These are phyloP conservation scores for Bombus cullumanus DNA, from an alignment of 1,140 invertebrate species.

Conservation along the genomic window DNA sequence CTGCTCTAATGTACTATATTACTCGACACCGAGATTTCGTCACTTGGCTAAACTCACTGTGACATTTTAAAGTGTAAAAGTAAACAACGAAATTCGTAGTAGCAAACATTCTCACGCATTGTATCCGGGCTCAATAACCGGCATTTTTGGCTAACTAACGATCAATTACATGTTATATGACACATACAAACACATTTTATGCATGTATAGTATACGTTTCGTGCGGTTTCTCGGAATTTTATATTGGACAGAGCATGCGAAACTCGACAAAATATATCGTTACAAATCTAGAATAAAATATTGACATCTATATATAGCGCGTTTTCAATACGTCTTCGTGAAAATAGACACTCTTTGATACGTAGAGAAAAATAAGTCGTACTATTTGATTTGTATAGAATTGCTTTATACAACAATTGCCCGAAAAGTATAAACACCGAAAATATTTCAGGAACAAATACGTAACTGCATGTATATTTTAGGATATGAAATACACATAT, in stretches of 20 bases:
- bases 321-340: not conserved
- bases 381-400: slow-evolving; percentile 7
- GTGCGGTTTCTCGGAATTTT: slow-evolving; percentile 20
- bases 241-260: slow-evolving; percentile 35
- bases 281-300: slow-evolving; percentile 26
- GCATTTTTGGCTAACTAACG: slow-evolving; percentile 28
- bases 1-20: not conserved
- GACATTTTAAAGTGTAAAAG: slow-evolving; percentile 17
- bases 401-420: slow-evolving; percentile 2
- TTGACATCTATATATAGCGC: slow-evolving; percentile 22
- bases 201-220: slow-evolving; percentile 3
- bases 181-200: slow-evolving; percentile 40
- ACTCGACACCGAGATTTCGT: not conserved
- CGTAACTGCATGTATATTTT: not conserved
- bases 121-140: slow-evolving; percentile 5
- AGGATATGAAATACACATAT: not conserved
- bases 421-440: slow-evolving; percentile 9
- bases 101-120: slow-evolving; percentile 17
- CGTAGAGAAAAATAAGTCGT: slow-evolving; percentile 38
- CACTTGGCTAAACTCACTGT: slow-evolving; percentile 49
- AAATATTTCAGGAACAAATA: slow-evolving; percentile 33
- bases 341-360: slow-evolving; percentile 31
- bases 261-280: slow-evolving; percentile 2
- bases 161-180: slow-evolving; percentile 40
- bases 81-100: slow-evolving; percentile 18